Conservation (phyloP, 2,113 vertebrate genomes). For the Oryzias woworae region DNA sequence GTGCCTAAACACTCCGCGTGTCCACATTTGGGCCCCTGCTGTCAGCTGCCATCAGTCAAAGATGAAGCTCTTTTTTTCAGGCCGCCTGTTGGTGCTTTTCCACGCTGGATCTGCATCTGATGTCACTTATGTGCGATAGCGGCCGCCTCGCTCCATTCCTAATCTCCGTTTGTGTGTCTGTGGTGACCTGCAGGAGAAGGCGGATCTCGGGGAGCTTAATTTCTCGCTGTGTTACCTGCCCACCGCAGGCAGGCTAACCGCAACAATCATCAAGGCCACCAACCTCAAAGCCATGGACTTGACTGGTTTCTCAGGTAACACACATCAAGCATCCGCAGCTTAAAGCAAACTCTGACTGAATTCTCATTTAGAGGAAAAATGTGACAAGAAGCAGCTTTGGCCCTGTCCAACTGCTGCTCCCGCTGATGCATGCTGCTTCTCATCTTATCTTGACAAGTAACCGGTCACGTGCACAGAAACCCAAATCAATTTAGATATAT, state of each 20-base stretch:
- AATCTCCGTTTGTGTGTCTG: conserved; percentile 36
- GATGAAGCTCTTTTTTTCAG: conserved; percentile 23
- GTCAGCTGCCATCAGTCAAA: conserved; percentile 25
- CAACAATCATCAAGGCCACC: conserved; percentile 90
- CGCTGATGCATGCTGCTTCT: neutral
- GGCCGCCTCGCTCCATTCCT: conserved; percentile 12
- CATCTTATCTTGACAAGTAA: neutral
- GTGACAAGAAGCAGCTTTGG: conserved; percentile 17
- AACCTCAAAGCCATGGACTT: conserved; percentile 97
- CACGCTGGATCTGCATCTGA: conserved; percentile 9
- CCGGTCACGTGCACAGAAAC: neutral
- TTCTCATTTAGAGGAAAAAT: conserved; percentile 14
- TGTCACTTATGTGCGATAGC: conserved; percentile 9
- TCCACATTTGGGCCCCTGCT: conserved; percentile 40
- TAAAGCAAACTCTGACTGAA: conserved; percentile 1
- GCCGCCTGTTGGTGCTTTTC: conserved; percentile 5
- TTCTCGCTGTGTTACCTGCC: conserved; percentile 96
- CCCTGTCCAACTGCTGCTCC: conserved; percentile 5
- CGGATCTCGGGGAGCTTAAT: conserved; percentile 93
- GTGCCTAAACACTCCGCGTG: conserved; percentile 41
- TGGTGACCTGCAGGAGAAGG: conserved; percentile 84
- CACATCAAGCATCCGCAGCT: conserved; percentile 7
- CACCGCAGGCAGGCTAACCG: conserved; percentile 89
- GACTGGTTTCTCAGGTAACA: conserved; percentile 88
- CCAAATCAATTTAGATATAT: neutral